These are phyloP conservation scores for Valencia hispanica DNA, from an alignment of 2,797 vertebrate genomes.

Conservation along the genomic window DNA sequence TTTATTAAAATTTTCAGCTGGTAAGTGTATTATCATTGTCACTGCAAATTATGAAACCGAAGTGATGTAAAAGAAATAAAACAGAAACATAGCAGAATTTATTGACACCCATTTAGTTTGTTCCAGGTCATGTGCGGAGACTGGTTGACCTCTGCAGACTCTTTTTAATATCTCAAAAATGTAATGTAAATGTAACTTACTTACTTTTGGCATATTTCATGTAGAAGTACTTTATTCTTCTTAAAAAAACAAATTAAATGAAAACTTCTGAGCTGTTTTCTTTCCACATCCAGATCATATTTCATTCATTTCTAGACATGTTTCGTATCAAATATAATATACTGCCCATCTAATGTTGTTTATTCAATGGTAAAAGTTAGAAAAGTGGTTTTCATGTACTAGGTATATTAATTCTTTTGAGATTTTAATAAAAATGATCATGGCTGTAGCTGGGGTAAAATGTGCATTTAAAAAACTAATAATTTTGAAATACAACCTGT, in stretches of 20 bases:
- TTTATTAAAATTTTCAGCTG: too few species aligned
- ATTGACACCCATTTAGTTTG: background rate
- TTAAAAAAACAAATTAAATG: background rate
- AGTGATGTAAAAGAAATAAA: too few species aligned
- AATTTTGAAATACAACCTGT: conserved; percentile 35
- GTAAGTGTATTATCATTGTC: background rate
- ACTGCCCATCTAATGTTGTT: background rate
- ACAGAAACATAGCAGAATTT: background rate
- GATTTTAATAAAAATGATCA: background rate
- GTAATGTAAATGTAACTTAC: background rate
- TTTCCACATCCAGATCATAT: background rate
- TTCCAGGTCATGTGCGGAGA: background rate
- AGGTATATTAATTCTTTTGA: background rate
- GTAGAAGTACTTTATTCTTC: background rate
- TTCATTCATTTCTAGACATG: background rate
- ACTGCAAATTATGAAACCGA: background rate
- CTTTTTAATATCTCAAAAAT: too few species aligned
- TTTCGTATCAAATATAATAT: background rate
- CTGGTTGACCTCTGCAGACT: too few species aligned
- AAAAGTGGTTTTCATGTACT: background rate
- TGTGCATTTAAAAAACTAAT: background rate
- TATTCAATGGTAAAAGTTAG: background rate
- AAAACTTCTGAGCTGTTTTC: background rate
- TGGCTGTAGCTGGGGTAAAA: background rate
- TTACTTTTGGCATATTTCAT: background rate